These are phyloP conservation scores for Fulmarus glacialis DNA, from an alignment of 2,113 vertebrate species.

Conservation along the genomic window DNA sequence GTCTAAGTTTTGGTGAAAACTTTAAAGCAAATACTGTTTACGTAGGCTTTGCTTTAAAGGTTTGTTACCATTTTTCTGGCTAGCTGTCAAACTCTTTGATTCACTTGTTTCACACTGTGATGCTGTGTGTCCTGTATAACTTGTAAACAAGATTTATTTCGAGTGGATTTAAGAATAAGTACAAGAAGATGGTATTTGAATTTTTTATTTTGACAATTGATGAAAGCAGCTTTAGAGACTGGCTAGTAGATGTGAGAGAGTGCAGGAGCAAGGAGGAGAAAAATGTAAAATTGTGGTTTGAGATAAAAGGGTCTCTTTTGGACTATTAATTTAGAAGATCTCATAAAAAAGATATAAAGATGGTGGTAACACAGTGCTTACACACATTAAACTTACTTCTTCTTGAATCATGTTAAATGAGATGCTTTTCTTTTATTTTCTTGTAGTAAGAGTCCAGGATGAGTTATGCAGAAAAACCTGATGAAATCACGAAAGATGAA, in stretches of 20 bases:
- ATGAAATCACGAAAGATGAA: conserved; percentile 96
- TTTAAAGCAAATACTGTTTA: neutral
- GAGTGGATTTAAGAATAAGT: neutral
- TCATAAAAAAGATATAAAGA: neutral
- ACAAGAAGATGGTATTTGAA: neutral
- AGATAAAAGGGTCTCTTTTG: neutral
- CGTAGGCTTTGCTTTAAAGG: neutral
- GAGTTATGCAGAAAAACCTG: conserved; percentile 98
- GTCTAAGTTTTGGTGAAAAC: neutral
- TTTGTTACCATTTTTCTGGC: neutral
- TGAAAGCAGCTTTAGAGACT: neutral
- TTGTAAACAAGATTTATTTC: neutral
- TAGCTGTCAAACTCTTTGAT: neutral
- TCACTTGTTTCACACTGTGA: neutral
- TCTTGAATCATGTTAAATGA: neutral
- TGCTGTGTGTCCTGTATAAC: neutral
- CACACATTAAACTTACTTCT: neutral
- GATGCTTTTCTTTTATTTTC: neutral
- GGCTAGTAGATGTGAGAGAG: neutral
- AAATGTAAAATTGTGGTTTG: neutral
- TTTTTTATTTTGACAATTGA: neutral
- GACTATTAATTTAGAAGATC: neutral
- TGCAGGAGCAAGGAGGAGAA: neutral
- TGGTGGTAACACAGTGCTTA: neutral
- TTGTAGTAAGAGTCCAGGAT: conserved; percentile 83